Conservation (phyloP, 2,888 invertebrate species). For the Formica aserva region DNA sequence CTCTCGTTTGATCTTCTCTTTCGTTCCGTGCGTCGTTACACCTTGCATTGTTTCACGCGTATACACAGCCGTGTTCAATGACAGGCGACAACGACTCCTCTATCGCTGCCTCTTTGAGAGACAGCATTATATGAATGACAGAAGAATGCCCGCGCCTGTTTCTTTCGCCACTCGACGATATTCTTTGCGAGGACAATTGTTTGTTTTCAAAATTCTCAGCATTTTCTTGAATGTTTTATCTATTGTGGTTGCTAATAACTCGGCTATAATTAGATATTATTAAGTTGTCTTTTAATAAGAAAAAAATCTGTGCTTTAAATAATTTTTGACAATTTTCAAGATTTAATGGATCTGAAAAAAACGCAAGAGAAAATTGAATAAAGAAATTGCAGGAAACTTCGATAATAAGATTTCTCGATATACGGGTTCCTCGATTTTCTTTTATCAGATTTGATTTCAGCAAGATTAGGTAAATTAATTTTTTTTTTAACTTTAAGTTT, state of each 20-base stretch:
- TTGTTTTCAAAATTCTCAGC: neutral
- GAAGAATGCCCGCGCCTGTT: neutral
- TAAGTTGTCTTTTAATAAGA: neutral
- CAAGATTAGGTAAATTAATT: no score
- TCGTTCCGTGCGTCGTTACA: slow-evolving; percentile 62
- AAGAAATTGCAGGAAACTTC: neutral
- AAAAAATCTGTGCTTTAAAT: neutral
- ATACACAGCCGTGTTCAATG: slow-evolving; percentile 48
- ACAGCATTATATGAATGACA: slow-evolving; percentile 48
- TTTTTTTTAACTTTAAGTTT: no score
- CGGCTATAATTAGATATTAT: neutral
- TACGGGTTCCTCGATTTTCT: neutral
- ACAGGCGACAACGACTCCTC: slow-evolving; percentile 60
- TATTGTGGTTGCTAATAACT: no score
- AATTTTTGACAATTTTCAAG: neutral
- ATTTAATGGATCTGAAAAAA: neutral
- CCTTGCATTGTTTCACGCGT: slow-evolving; percentile 61
- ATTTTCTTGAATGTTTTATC: neutral
- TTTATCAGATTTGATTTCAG: neutral
- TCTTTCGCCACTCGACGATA: neutral
- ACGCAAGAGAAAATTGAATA: neutral
- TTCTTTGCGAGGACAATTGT: slow-evolving; percentile 7
- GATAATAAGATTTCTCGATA: neutral
- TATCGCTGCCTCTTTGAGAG: neutral
- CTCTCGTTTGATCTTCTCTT: slow-evolving; percentile 67